Evolutionary conservation across 2,797 vertebrate species (phyloP), one percentile per base, ranked within the genome.

Genomic region (Borostomias antarcticus): DNA sequence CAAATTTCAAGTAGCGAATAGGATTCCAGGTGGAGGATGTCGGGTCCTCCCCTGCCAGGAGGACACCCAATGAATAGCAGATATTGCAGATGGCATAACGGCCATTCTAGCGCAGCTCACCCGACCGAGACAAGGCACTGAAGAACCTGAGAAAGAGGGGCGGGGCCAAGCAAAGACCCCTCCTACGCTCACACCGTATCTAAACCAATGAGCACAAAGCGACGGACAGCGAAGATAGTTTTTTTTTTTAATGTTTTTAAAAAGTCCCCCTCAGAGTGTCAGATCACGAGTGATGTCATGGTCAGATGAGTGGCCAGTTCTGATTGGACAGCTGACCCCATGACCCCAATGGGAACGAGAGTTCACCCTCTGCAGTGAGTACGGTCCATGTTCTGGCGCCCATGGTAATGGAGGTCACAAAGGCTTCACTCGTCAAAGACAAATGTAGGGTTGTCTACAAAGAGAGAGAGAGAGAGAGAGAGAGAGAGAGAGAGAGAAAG

Each of bases 111-210:
- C 47, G 47, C 37, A 76, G 73, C 72, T 81, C 75, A 68, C 54
- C 65, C 61, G 66, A 68, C 78, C 61, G 67, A 69, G 62, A 82
- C 67, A 91, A 91, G 89, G 88, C 90, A 91, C 90, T n/a, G 57
- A 85, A 74, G 82, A 78, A 79, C 54, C 67, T 78, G 58, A 72
- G 78, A 58, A 63, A 35, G 43, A n/a, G 11, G 68, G 19, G 4
- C 11, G 5, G 61, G 47, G 51, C 19, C 72, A 67, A 19, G 64
- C 76, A 40, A 23, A 37, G 58, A 57, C n/a, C 7, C 53, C 58
- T 58, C 62, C 47, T 32, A 17, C 9, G 37, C 23, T 13, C 5
- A 28, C 28, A 62, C n/a, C n/a, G n/a, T 25, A n/a, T 43, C 59
- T 61, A 45, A 61, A 25, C 28, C 32, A 30, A 62, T 32, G 30